Base-by-base conservation (phyloP, 1,140 invertebrate species). In the Dicyema japonicum region DNA sequence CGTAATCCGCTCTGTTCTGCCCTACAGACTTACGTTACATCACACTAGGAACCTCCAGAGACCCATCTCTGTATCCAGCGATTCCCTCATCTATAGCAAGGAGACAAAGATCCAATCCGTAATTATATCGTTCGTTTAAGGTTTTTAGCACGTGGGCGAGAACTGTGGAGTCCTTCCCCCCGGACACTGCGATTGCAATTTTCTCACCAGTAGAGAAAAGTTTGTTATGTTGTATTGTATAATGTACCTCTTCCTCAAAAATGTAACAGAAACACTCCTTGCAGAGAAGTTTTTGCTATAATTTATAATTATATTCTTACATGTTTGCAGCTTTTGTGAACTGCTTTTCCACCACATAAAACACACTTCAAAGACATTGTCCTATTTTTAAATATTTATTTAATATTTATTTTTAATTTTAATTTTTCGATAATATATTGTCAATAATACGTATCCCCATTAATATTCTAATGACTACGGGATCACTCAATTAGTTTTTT, bases 151-250 rank as follows among this genome's bases (percentile, higher is more conserved):
- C 61, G 70, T 57, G 45, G 2, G 56, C 82, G 18, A 97, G 54
- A 8, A 97, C 88, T 7, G 88, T 97, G 0, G 82, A 94, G 50
- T 99, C 88, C 60, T 97, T 97, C 25, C 88, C 88, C 29, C 88
- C 85, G 32, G 78, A 88, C 15, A 82, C 85, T 19, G 72, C 85
- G 24, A 94, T 66, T 4, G 80, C 82, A 13, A 94, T 72, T 32
- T 65, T 69, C 38, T 80, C 64, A 6, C 74, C 75, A 30, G 49
- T 54, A 32, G 64, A 63, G 42, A 94, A 92, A 22, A 94, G 56
- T 35, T 68, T 60, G n/a, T 62, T 66, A 41, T 64, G 60, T 5
- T 56, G 57, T 31, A 97, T 88, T 1, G 82, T 94, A 41, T 70
- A 61, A 53, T 97, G 82, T 37, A 97, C 66, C 59, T 97, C 88